Evolutionary conservation across 2,113 vertebrate genomes (phyloP).

Genomic region (Tenebrosternarchus preto): DNA sequence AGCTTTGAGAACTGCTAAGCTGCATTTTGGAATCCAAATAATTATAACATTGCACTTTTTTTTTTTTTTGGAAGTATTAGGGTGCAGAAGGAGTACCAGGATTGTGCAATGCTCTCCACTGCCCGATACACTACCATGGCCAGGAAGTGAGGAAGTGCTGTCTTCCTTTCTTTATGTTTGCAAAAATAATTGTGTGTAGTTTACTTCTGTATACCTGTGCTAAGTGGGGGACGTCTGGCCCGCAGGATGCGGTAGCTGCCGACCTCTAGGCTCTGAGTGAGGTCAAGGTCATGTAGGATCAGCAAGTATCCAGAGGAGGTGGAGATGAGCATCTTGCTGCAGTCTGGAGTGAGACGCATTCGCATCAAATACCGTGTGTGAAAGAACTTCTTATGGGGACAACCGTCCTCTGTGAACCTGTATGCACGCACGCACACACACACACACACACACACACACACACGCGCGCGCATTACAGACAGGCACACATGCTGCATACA

Average conservation of each 20-base stretch:
- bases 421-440: background rate
- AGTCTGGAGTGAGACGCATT: constrained; percentile 97
- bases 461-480: background rate
- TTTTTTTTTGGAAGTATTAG: no score
- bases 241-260: constrained; percentile 95
- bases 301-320: constrained; percentile 97
- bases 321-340: constrained; percentile 98
- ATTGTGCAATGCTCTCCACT: no score
- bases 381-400: constrained; percentile 98
- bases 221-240: constrained; percentile 87
- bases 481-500: background rate
- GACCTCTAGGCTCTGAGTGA: constrained; percentile 96
- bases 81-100: no score
- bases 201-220: constrained; percentile 77
- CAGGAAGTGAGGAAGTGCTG: no score
- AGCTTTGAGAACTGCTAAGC: no score
- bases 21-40: no score
- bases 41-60: no score
- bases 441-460: no score
- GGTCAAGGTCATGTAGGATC: constrained; percentile 95
- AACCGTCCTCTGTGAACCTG: constrained; percentile 96
- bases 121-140: no score
- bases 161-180: background rate
- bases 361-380: constrained; percentile 98
- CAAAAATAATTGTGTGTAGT: background rate